Base-by-base conservation (phyloP, 2,113 vertebrate genomes). In the Albula goreensis region DNA sequence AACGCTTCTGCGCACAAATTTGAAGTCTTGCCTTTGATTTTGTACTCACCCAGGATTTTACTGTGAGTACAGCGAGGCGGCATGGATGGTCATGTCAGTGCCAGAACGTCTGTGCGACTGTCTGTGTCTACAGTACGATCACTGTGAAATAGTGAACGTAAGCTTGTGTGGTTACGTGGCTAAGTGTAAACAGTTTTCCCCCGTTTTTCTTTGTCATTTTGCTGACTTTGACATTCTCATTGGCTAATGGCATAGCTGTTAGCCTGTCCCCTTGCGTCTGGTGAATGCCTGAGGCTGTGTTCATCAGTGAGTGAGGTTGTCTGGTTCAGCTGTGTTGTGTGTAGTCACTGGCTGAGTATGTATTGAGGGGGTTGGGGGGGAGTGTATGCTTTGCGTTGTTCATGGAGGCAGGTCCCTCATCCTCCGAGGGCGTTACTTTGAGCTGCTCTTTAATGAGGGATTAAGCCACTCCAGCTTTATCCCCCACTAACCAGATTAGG, bases 161-260 rank as follows among this genome's bases (percentile, higher is more conserved):
- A n/a, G 48, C 50, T 56, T n/a, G 13, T 70, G 78, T 86, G 53
- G 3, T 5, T 50, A 19, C 89, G 81, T 79, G 9, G 81, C 31
- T 41, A 41, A 41, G 31, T 41, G 31, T 41, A 41, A 41, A 41
- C 31, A 41, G 31, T 41, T 41, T 41, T 41, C 31, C 31, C 31
- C 31, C 31, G 0, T 41, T 41, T 41, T 41, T 41, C 31, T 41
- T 41, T 41, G 31, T 41, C 31, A 41, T 41, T 41, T 41, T 41
- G 31, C 31, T 41, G 31, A 41, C 31, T 41, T 41, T 41, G 31
- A 41, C 31, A 41, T 41, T 41, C 31, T 41, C 31, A 1, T 41
- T 41, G 31, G 31, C 31, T 41, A 41, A 41, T 41, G 31, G 51
- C n/a, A 7, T 87, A 86, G 81, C 80, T 86, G 79, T 90, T 78